These are phyloP conservation scores for Callaeas wilsoni DNA, from an alignment of 2,113 vertebrate genomes.

Conservation along the genomic window DNA sequence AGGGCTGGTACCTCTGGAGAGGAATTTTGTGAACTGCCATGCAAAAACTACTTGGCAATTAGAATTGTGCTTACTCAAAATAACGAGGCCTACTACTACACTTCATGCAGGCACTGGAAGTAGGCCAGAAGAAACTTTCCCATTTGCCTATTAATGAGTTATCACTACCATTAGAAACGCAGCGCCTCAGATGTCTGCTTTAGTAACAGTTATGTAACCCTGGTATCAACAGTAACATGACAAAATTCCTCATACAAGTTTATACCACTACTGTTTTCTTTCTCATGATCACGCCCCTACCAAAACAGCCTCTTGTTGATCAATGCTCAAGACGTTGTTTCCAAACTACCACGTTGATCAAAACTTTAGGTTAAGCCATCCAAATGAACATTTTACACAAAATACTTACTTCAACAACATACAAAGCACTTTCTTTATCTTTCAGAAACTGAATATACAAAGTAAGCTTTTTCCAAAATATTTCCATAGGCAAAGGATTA, in stretches of 20 bases:
- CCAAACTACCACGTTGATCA: slow-evolving; percentile 34
- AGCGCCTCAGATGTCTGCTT: slow-evolving; percentile 22
- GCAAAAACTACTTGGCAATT: slow-evolving; percentile 1
- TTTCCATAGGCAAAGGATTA: slow-evolving; percentile 94
- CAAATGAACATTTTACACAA: slow-evolving; percentile 73
- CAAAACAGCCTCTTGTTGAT: slow-evolving; percentile 40
- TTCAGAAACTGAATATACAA: slow-evolving; percentile 85
- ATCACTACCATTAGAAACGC: not conserved
- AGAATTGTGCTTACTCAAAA: not conserved
- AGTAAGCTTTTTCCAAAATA: slow-evolving; percentile 83
- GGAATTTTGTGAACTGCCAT: not conserved
- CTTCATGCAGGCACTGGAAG: not conserved
- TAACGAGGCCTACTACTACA: not conserved
- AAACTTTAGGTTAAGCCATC: slow-evolving; percentile 62
- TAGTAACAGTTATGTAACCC: not conserved
- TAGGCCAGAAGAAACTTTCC: not conserved
- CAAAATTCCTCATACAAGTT: slow-evolving; percentile 41
- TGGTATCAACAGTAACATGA: slow-evolving; percentile 30
- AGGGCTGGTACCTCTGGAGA: not conserved
- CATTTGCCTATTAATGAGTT: slow-evolving; percentile 43
- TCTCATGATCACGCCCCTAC: slow-evolving; percentile 51
- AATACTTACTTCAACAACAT: slow-evolving; percentile 80
- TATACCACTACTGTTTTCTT: slow-evolving; percentile 20
- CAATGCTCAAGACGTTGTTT: slow-evolving; percentile 39
- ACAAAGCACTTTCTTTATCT: slow-evolving; percentile 83